Base-by-base conservation (phyloP, 1,140 invertebrate genomes). In the Drosophila repletoides region DNA sequence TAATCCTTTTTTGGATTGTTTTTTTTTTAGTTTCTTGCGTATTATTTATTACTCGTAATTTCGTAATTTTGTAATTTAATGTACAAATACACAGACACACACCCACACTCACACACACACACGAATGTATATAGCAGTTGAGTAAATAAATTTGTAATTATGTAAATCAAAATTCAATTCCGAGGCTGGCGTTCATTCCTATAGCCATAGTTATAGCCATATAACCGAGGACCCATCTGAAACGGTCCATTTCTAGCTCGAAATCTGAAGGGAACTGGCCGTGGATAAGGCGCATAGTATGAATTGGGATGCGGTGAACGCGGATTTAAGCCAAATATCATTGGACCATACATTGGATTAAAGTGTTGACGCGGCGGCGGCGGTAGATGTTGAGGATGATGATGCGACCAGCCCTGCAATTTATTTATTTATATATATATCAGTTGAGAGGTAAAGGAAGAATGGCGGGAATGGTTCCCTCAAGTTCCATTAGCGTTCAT, bases 71-170 rank as follows among this genome's bases (percentile, higher is more conserved):
- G 10, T 81, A 72, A 72, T 74, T 77, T 64, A 73, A 84, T 84
- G 74, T 73, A 84, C 70, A 84, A 77, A 80, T n/a, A n/a, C n/a
- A n/a, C n/a, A n/a, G n/a, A n/a, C n/a, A n/a, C n/a, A n/a, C n/a
- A n/a, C n/a, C n/a, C n/a, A n/a, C n/a, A n/a, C n/a, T n/a, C n/a
- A n/a, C n/a, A n/a, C n/a, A n/a, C 29, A 66, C 72, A 76, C 72
- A 83, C 72, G 73, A 84, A 59, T 83, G 77, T 83, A 83, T 71
- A 84, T 83, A 72, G 66, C 66, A 69, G 66, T 69, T 69, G 66
- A 72, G 65, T 56, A 69, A 58, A 72, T 68, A 81, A 81, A 81
- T 60, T 76, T 81, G 67, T 83, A 81, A 81, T 76, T 81, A 81
- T 76, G 68, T 65, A 74, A 69, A 67, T 12, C 5, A 15, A 29